Conservation (phyloP, 2,113 vertebrate genomes). For the Okapia johnstoni region DNA sequence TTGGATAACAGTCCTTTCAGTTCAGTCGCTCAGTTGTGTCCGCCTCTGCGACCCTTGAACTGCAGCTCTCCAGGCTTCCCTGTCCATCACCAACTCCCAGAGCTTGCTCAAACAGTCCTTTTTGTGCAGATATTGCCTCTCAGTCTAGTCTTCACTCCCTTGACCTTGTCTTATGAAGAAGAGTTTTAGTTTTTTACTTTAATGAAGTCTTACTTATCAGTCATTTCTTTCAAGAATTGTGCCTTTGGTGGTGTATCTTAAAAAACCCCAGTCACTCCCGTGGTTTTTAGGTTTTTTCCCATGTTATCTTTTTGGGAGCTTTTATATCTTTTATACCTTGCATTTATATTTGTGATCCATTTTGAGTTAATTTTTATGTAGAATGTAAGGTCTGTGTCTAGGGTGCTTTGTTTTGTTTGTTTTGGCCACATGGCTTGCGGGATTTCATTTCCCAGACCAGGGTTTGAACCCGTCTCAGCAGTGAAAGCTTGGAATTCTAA, state of each 20-base stretch:
- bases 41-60: neutral
- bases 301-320: neutral
- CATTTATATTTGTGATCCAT: neutral
- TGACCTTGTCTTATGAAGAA: neutral
- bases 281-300: neutral
- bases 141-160: neutral
- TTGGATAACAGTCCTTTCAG: neutral
- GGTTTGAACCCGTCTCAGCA: neutral
- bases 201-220: neutral
- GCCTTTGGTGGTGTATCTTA: neutral
- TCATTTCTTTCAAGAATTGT: neutral
- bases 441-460: neutral
- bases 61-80: neutral
- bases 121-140: neutral
- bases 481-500: neutral
- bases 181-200: neutral
- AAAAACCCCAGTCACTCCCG: neutral
- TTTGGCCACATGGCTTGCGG: rapidly evolving
- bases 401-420: neutral
- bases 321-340: neutral
- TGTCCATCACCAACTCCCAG: neutral
- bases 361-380: neutral
- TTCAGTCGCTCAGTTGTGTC: neutral
- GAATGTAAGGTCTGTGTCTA: neutral
- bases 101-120: neutral